A percentile compares a stretch with the other conserved stretches of the same genome.
Conservation (phyloP, 2,797 vertebrate genomes). For the Microctenopoma stevenorrisi region DNA sequence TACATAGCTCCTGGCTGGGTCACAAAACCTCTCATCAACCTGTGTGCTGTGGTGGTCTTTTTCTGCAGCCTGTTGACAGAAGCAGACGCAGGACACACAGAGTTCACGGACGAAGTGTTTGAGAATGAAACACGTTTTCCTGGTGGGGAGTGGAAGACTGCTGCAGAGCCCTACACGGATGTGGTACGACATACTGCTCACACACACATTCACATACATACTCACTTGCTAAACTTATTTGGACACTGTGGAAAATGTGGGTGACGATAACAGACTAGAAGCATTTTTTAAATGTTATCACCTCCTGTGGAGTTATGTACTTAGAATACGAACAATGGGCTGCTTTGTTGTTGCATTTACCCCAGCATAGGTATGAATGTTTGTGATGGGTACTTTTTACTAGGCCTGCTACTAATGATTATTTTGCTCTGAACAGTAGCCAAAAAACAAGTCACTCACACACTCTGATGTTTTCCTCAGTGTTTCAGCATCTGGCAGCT, state of each 20-base stretch:
- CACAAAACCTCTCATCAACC: slow-evolving; percentile 33
- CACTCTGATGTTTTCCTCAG: not conserved
- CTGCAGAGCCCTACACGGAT: slow-evolving; percentile 90
- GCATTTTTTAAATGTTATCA: slow-evolving; percentile 23
- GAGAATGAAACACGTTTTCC: slow-evolving; percentile 94
- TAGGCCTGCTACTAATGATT: not conserved
- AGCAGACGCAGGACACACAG: slow-evolving; percentile 95
- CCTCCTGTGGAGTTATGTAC: slow-evolving; percentile 13
- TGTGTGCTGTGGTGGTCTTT: slow-evolving; percentile 34
- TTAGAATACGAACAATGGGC: not conserved
- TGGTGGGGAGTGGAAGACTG: slow-evolving; percentile 92
- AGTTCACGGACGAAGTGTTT: slow-evolving; percentile 96
- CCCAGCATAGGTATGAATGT: not conserved
- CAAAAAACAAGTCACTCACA: not conserved
- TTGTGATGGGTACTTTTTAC: slow-evolving; percentile 4
- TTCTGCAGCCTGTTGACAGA: slow-evolving; percentile 90
- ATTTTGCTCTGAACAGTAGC: not conserved
- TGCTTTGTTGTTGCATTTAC: slow-evolving; percentile 5
- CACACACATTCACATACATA: not conserved
- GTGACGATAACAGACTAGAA: slow-evolving; percentile 35
- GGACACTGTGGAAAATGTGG: slow-evolving; percentile 27
- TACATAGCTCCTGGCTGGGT: slow-evolving; percentile 47
- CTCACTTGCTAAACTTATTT: slow-evolving; percentile 1
- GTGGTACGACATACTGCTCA: slow-evolving; percentile 81
- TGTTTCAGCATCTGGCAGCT: not conserved